Evolutionary conservation across 1,140 invertebrate genomes (phyloP).

Genomic region (Bombyx mandarina): DNA sequence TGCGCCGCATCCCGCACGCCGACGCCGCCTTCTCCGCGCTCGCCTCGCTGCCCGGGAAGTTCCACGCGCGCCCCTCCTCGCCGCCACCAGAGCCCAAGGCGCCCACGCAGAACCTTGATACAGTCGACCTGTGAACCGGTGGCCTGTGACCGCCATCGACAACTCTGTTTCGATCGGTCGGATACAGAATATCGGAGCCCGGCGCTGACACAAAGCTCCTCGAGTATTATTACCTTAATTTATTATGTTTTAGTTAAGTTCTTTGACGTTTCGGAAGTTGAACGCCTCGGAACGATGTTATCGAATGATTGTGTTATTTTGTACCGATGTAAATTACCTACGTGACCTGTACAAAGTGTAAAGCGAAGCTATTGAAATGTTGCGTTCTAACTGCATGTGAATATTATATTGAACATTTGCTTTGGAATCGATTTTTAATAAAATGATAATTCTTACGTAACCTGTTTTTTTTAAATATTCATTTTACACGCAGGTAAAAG

Average conservation of each 20-base stretch:
- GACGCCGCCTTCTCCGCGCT: conserved; percentile 71
- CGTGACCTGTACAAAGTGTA: conserved; percentile 7
- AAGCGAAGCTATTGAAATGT: conserved; percentile 22
- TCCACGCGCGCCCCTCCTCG: conserved; percentile 40
- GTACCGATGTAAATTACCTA: conserved; percentile 4
- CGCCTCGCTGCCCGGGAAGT: conserved; percentile 55
- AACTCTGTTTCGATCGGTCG: no score
- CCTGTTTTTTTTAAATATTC: neutral
- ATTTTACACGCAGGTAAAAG: neutral
- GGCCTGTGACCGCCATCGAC: neutral
- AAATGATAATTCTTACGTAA: conserved; percentile 48
- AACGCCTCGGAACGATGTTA: conserved; percentile 6
- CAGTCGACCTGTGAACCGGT: conserved; percentile 48
- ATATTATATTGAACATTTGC: conserved; percentile 54
- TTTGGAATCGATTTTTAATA: conserved; percentile 64
- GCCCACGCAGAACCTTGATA: conserved; percentile 55
- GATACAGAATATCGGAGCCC: no score
- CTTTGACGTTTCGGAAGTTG: neutral
- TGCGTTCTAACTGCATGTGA: conserved; percentile 53
- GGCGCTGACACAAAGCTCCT: no score
- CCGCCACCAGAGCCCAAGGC: conserved; percentile 35
- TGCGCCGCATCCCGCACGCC: conserved; percentile 85
- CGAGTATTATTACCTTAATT: neutral
- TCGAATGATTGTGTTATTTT: conserved; percentile 4
- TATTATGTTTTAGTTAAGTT: conserved; percentile 1